A percentile compares a stretch with the other conserved stretches of the same genome.
These are phyloP conservation scores for Ridgeia piscesae DNA, from an alignment of 1,140 invertebrate genomes.

Conservation along the genomic window DNA sequence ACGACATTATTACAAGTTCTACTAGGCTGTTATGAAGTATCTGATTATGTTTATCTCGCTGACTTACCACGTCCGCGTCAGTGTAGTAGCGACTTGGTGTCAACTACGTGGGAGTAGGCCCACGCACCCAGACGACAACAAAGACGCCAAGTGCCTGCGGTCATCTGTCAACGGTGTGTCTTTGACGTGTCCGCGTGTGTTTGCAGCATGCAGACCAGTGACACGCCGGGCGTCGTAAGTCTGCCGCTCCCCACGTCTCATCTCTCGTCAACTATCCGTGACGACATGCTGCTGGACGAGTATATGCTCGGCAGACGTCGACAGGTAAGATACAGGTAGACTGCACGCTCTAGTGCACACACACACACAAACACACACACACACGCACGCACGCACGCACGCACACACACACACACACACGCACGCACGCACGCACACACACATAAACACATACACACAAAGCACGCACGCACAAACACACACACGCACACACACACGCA, in stretches of 20 bases:
- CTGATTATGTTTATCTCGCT: too few species aligned
- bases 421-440: too few species aligned
- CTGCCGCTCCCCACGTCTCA: background rate
- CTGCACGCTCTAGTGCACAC: background rate
- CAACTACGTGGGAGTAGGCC: background rate
- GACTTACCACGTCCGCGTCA: too few species aligned
- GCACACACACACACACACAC: too few species aligned
- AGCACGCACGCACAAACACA: too few species aligned
- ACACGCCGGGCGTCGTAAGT: background rate
- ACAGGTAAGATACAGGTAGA: constrained; percentile 1
- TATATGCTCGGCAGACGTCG: constrained; percentile 8
- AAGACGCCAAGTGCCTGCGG: background rate
- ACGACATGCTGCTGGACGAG: constrained; percentile 15
- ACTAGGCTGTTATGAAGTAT: too few species aligned
- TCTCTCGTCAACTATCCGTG: background rate
- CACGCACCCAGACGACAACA: background rate
- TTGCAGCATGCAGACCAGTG: background rate
- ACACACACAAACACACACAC: too few species aligned
- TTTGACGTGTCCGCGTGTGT: background rate
- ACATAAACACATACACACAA: too few species aligned
- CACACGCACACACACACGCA: too few species aligned
- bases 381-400: too few species aligned
- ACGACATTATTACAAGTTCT: too few species aligned
- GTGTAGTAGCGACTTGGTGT: too few species aligned
- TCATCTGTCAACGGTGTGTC: background rate